Conservation (phyloP, 2,113 vertebrate species). For the Xyrauchen texanus region DNA sequence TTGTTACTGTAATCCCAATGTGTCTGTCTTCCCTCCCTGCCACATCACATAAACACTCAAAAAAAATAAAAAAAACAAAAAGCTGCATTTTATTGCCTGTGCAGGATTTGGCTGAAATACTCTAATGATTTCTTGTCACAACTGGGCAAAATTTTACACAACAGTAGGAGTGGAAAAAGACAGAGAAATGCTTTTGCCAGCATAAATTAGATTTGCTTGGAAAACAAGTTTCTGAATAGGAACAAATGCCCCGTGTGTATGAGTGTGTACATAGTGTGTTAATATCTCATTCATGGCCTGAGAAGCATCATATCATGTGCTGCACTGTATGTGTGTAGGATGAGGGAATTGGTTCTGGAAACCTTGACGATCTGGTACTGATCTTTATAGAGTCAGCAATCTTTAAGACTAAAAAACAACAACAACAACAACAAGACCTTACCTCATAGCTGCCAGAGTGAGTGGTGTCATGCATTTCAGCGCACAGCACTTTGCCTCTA, state of each 20-base stretch:
- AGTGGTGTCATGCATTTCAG: background rate
- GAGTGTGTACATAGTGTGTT: too few species aligned
- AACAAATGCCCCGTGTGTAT: background rate
- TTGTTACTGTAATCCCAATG: background rate
- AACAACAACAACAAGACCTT: constrained; percentile 22
- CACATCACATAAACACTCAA: background rate
- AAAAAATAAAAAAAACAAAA: too few species aligned
- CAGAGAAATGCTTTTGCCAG: constrained; percentile 28
- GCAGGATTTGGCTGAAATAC: constrained; percentile 19
- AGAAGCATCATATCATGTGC: too few species aligned
- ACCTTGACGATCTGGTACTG: constrained; percentile 6
- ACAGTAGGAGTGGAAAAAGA: background rate
- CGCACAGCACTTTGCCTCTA: background rate
- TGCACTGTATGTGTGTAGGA: background rate
- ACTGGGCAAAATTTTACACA: background rate
- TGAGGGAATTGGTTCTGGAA: background rate
- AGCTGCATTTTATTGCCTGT: background rate
- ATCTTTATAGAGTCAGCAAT: constrained; percentile 25
- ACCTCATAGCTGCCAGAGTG: constrained; percentile 2
- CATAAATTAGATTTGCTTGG: constrained; percentile 21
- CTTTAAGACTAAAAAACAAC: background rate
- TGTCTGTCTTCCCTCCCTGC: constrained; percentile 13
- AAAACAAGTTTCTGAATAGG: constrained; percentile 29
- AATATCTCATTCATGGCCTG: too few species aligned
- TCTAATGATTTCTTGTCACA: constrained; percentile 19